Evolutionary conservation across 2,888 invertebrate genomes (phyloP).

Genomic region (Ditula angustiorana): DNA sequence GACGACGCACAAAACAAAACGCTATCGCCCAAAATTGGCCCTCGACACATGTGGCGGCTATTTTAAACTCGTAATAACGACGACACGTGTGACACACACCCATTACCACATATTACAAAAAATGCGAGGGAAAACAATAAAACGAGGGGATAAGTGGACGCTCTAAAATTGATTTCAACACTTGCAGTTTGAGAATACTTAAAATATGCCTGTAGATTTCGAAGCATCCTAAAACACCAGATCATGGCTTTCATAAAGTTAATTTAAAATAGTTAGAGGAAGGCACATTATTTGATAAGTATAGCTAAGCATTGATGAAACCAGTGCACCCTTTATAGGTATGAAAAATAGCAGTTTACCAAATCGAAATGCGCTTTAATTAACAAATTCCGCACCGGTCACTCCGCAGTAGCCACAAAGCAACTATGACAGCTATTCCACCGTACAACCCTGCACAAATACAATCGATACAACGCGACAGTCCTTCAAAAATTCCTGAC

Average conservation of each 20-base stretch:
- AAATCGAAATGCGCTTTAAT: constrained; percentile 67
- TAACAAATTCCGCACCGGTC: constrained; percentile 66
- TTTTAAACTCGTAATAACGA: constrained; percentile 85
- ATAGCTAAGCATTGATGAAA: neutral
- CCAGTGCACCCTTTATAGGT: neutral
- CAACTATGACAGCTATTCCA: constrained; percentile 69
- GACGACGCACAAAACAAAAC: constrained; percentile 53
- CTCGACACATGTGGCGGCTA: constrained; percentile 74
- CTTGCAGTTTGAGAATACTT: neutral
- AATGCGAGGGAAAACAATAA: constrained; percentile 82
- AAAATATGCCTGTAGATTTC: neutral
- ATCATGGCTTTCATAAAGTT: neutral
- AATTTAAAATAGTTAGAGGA: neutral
- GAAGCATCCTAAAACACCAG: neutral
- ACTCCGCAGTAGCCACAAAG: constrained; percentile 61
- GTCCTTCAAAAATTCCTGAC: constrained; percentile 60
- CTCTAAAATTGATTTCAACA: constrained; percentile 67
- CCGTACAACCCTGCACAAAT: constrained; percentile 50
- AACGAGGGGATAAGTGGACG: constrained; percentile 68
- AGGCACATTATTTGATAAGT: neutral
- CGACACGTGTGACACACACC: constrained; percentile 81
- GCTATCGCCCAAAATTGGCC: constrained; percentile 71
- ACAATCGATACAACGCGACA: constrained; percentile 51
- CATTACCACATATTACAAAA: constrained; percentile 86
- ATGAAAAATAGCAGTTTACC: constrained; percentile 45